Percentiles rank a stretch among this genome's conserved stretches.
These are phyloP conservation scores for Lepidurus couesii DNA, from an alignment of 1,140 invertebrate species.

Conservation along the genomic window DNA sequence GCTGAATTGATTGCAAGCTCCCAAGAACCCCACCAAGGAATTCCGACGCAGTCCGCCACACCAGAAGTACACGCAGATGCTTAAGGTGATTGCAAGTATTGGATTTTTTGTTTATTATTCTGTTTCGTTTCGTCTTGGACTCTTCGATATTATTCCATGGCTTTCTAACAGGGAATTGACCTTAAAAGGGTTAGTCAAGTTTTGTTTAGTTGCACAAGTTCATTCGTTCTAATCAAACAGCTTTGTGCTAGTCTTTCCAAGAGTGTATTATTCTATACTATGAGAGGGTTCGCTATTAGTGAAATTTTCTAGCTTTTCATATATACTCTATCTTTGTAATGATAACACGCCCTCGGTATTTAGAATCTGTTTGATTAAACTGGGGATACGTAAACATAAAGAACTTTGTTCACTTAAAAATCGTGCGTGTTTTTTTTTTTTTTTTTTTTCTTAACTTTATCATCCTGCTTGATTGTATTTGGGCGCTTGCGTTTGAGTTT, in stretches of 20 bases:
- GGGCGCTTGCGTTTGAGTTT: not conserved
- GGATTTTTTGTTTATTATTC: not conserved
- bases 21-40: not conserved
- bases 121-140: not conserved
- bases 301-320: not conserved
- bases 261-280: not conserved
- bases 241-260: slow-evolving; percentile 5
- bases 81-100: not conserved
- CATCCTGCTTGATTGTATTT: not conserved
- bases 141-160: slow-evolving; percentile 1
- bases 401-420: not conserved
- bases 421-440: not conserved
- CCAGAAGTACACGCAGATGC: not conserved
- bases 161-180: not conserved
- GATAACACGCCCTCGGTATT: not conserved
- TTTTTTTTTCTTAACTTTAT: not conserved
- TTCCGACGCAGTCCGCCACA: not conserved
- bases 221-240: not conserved
- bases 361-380: not conserved
- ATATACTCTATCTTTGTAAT: slow-evolving; percentile 1
- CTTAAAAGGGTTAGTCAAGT: not conserved
- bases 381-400: not conserved
- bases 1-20: not conserved
- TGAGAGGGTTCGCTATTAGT: not conserved
- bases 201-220: not conserved